phyloP scores from a whole-genome alignment of 1,140 invertebrate genomes.

The Leptoteleia sp. region DNA sequence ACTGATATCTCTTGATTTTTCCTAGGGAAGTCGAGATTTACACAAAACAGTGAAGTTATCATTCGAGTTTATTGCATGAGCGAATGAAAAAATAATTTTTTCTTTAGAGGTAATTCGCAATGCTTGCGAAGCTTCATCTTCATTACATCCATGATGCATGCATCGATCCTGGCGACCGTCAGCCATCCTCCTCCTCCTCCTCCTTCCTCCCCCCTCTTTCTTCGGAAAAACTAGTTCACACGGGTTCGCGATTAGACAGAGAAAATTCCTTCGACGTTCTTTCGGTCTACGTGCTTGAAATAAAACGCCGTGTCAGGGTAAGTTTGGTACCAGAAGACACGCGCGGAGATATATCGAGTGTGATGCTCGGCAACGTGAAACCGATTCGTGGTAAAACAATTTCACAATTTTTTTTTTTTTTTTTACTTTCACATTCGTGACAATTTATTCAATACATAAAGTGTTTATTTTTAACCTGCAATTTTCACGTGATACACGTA shows the following conservation, averaged over 20 bases:
- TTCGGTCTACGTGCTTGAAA: conserved; percentile 67
- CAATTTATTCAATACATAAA: conserved; percentile 33
- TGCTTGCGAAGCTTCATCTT: conserved; percentile 52
- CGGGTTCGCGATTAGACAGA: conserved; percentile 66
- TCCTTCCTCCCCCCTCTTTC: too few relatives aligned
- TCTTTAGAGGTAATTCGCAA: conserved; percentile 42
- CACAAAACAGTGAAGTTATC: conserved; percentile 42
- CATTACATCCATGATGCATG: conserved; percentile 60
- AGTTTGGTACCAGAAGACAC: conserved; percentile 65
- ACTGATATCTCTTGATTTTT: too few relatives aligned
- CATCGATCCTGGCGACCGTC: conserved; percentile 61
- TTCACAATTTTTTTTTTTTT: conserved; percentile 45
- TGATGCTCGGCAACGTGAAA: conserved; percentile 63
- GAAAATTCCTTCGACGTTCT: conserved; percentile 66
- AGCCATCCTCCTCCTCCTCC: too few relatives aligned
- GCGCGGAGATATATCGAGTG: conserved; percentile 64
- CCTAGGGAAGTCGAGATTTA: too few relatives aligned
- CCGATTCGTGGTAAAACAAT: conserved; percentile 60
- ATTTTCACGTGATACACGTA: too few relatives aligned
- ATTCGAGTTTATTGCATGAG: conserved; percentile 27
- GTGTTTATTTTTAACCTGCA: too few relatives aligned
- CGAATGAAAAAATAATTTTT: conserved; percentile 51
- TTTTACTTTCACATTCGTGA: conserved; percentile 28
- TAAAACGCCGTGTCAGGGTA: conserved; percentile 66
- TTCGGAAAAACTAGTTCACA: conserved; percentile 64